Conservation (phyloP, 1,140 invertebrate species). For the Drosophila pseudoobscura region DNA sequence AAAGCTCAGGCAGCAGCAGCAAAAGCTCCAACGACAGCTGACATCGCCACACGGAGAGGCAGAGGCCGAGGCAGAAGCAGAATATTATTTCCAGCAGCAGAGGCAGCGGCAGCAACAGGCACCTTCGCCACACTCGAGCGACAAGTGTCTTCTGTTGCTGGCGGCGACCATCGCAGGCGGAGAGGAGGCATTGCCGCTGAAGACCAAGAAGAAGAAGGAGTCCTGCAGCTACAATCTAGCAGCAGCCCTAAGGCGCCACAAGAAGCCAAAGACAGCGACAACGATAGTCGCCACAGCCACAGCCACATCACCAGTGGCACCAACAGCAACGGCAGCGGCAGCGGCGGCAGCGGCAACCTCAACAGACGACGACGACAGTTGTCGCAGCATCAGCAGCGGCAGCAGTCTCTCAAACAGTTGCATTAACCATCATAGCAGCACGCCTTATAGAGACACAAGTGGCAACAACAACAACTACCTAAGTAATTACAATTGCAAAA, state of each 20-base stretch:
- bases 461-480: conserved; percentile 68
- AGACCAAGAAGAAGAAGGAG: conserved; percentile 67
- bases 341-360: conserved; percentile 18
- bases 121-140: conserved; percentile 8
- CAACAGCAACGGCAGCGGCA: conserved; percentile 35
- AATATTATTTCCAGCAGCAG: conserved; percentile 61
- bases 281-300: conserved; percentile 12
- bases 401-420: conserved; percentile 71
- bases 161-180: conserved; percentile 29
- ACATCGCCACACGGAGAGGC: conserved; percentile 5
- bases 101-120: conserved; percentile 29
- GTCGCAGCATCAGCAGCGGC: conserved; percentile 28
- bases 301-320: conserved; percentile 47
- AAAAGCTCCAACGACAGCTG: conserved; percentile 36
- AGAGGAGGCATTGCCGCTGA: conserved; percentile 41
- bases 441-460: conserved; percentile 67
- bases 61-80: conserved; percentile 40
- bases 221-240: conserved; percentile 62
- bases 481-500: conserved; percentile 77
- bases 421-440: conserved; percentile 71
- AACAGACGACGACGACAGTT: conserved; percentile 14
- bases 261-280: conserved; percentile 58
- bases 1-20: conserved; percentile 65
- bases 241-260: conserved; percentile 62
- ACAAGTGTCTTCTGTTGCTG: conserved; percentile 56